phyloP scores from a whole-genome alignment of 37 sponge, comb jelly and placozoan genomes.

The Chondrosia reniformis region DNA sequence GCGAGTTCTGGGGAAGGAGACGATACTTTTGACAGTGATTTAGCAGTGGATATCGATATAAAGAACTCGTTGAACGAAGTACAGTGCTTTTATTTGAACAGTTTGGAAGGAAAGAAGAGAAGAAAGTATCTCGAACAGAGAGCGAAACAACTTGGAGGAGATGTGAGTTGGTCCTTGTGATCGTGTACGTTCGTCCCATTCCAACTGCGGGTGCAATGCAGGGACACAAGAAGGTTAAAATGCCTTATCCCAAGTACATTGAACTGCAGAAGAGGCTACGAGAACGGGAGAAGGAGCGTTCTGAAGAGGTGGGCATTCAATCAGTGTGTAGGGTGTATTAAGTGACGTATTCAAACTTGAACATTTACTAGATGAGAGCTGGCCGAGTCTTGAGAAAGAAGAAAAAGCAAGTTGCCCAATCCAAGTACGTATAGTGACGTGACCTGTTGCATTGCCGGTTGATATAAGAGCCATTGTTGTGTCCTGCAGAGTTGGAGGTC shows the following conservation, averaged over 20 bases:
- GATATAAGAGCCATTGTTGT: no score
- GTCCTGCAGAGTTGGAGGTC: background rate
- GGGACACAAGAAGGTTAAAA: background rate
- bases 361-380: background rate
- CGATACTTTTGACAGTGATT: background rate
- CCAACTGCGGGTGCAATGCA: background rate
- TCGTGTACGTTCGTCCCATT: background rate
- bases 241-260: conserved; percentile 7
- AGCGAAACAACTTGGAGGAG: conserved; percentile 7
- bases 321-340: no score
- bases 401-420: background rate
- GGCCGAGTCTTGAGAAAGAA: background rate
- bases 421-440: background rate
- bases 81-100: background rate
- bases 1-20: no score
- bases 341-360: no score
- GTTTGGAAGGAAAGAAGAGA: background rate
- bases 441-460: background rate
- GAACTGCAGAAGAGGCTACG: background rate
- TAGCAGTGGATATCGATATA: background rate
- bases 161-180: background rate
- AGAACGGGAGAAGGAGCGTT: background rate
- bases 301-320: conserved; percentile 4
- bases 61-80: background rate
- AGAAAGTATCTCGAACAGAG: conserved; percentile 1